Evolutionary conservation across 1,140 invertebrate species (phyloP).

Genomic region (Halesus radiatus): DNA sequence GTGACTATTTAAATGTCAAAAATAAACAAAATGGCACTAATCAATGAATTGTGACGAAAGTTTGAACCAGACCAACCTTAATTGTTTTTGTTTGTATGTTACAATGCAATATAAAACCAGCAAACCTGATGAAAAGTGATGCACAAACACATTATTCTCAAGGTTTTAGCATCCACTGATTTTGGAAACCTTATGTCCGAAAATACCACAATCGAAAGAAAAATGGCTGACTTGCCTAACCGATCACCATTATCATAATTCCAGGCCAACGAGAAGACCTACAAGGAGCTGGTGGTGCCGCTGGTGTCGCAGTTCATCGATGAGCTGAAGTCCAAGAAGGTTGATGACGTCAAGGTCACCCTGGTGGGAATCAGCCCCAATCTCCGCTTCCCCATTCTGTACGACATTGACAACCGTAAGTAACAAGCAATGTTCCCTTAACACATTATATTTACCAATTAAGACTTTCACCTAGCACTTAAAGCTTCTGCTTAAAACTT

Average conservation of each 20-base stretch:
- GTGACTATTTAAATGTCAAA: no score
- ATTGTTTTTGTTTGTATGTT: no score
- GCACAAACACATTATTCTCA: no score
- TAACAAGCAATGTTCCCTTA: slow-evolving; percentile 25
- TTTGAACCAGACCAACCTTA: no score
- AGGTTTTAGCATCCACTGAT: no score
- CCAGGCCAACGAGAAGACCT: slow-evolving; percentile 59
- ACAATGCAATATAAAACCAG: no score
- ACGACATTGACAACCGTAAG: slow-evolving; percentile 66
- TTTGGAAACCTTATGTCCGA: no score
- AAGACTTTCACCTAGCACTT: not conserved
- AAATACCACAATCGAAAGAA: no score
- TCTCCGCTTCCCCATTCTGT: slow-evolving; percentile 64
- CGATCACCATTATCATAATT: not conserved
- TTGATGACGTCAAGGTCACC: slow-evolving; percentile 67
- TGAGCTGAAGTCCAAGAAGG: slow-evolving; percentile 65
- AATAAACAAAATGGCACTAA: no score
- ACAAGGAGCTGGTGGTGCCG: slow-evolving; percentile 69
- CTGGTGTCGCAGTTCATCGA: slow-evolving; percentile 67
- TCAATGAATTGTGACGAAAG: no score
- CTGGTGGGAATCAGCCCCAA: slow-evolving; percentile 64
- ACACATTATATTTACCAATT: no score
- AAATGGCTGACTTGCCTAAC: not conserved
- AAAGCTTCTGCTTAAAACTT: not conserved
- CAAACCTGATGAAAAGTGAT: no score